A percentile compares a stretch with the other conserved stretches of the same genome.
Conservation (phyloP, 2,797 vertebrate species). For the Pangasius djambal region DNA sequence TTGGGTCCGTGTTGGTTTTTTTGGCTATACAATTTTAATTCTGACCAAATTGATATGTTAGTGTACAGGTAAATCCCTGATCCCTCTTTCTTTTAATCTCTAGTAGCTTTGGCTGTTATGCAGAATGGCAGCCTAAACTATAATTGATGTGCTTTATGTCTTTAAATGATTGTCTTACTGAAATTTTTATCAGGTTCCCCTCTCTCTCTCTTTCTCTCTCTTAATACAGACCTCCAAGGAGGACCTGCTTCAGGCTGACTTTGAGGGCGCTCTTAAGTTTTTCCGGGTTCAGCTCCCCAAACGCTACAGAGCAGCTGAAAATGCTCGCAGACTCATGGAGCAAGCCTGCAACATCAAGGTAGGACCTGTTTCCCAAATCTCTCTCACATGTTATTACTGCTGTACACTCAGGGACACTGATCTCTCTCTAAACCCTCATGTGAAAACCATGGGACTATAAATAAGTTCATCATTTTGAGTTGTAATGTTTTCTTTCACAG, state of each 20-base stretch:
- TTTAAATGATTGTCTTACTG: slow-evolving; percentile 1
- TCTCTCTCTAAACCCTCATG: not conserved
- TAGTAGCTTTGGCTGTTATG: not conserved
- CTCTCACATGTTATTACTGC: not conserved
- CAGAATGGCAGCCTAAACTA: not conserved
- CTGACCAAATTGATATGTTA: not conserved
- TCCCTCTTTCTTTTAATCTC: not conserved
- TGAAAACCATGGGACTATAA: not conserved
- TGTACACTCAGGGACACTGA: not conserved
- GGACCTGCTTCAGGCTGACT: slow-evolving; percentile 96
- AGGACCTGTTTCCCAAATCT: slow-evolving; percentile 49
- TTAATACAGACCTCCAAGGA: slow-evolving; percentile 92
- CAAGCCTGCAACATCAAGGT: slow-evolving; percentile 99
- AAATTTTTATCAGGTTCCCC: not conserved
- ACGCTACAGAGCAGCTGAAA: slow-evolving; percentile 96
- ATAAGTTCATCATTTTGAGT: not conserved
- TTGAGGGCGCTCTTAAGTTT: slow-evolving; percentile 98
- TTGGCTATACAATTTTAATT: not conserved
- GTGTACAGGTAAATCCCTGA: not conserved
- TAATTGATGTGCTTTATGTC: not conserved
- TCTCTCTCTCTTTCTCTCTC: slow-evolving; percentile 2
- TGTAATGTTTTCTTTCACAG: slow-evolving; percentile 5
- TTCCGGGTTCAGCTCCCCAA: slow-evolving; percentile 98
- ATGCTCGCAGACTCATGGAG: slow-evolving; percentile 95
- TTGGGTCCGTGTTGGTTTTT: not conserved